Conservation (phyloP, 2,113 vertebrate species). For the Fulmarus glacialis region DNA sequence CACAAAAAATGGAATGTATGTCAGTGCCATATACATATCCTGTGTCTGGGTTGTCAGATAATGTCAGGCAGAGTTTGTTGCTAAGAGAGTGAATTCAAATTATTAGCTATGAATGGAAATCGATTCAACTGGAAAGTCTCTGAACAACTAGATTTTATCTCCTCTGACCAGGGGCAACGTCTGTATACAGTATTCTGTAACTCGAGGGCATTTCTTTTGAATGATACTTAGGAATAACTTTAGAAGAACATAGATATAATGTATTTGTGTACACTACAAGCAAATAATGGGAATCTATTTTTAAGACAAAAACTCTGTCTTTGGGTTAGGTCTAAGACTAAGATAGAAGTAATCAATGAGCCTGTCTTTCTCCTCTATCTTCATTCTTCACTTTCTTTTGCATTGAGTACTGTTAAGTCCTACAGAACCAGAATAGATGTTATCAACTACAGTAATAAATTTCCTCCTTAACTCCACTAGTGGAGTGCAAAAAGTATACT, state of each 20-base stretch:
- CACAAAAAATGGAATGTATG: background rate
- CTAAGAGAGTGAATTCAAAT: background rate
- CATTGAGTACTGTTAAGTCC: background rate
- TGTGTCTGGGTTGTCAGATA: background rate
- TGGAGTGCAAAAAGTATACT: background rate
- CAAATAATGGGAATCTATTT: background rate
- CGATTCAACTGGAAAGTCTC: background rate
- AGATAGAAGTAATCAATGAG: background rate
- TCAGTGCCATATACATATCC: background rate
- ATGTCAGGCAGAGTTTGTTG: background rate
- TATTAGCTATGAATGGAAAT: background rate
- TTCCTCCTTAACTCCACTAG: background rate
- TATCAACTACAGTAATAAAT: background rate
- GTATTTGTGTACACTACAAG: background rate
- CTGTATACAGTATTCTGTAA: background rate
- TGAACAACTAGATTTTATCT: background rate
- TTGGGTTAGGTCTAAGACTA: background rate
- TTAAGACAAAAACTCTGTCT: background rate
- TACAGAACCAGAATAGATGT: background rate
- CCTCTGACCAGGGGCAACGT: background rate
- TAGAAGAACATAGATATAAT: background rate
- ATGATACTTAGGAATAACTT: background rate
- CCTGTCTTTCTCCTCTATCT: background rate
- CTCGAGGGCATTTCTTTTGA: background rate
- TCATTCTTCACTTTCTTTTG: background rate